Evolutionary conservation across 2,888 invertebrate species (phyloP).

Genomic region (Protonemura montana): DNA sequence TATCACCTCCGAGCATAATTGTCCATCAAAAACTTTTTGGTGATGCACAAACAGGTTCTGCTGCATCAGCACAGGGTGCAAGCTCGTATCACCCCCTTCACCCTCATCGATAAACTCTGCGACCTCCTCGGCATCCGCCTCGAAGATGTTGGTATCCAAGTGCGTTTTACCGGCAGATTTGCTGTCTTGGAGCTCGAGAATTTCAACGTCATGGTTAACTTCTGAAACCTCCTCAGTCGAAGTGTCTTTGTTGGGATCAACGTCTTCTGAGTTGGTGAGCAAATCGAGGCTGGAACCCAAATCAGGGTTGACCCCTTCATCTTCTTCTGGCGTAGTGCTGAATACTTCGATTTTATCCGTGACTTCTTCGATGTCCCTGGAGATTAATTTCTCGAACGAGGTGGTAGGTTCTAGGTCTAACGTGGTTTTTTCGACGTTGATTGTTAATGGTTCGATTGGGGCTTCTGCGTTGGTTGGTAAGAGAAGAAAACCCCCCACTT

Average conservation of each 20-base stretch:
- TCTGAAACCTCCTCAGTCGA: neutral
- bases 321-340: neutral
- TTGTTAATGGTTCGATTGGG: neutral
- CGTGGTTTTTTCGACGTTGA: neutral
- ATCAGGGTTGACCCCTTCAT: neutral
- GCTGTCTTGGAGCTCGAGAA: neutral
- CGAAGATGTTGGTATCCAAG: neutral
- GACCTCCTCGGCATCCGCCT: neutral
- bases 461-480: neutral
- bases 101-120: too few species aligned
- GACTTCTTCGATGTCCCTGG: neutral
- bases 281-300: neutral
- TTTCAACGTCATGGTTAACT: neutral
- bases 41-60: neutral
- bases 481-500: neutral
- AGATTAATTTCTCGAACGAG: neutral
- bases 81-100: neutral
- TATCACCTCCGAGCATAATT: neutral
- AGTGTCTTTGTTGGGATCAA: neutral
- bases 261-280: neutral
- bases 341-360: neutral
- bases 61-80: neutral
- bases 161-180: neutral
- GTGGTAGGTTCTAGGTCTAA: neutral
- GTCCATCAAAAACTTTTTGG: constrained; percentile 15